Evolutionary conservation across 2,113 vertebrate species (phyloP).

Genomic region (Myanophis thanlyinensis): DNA sequence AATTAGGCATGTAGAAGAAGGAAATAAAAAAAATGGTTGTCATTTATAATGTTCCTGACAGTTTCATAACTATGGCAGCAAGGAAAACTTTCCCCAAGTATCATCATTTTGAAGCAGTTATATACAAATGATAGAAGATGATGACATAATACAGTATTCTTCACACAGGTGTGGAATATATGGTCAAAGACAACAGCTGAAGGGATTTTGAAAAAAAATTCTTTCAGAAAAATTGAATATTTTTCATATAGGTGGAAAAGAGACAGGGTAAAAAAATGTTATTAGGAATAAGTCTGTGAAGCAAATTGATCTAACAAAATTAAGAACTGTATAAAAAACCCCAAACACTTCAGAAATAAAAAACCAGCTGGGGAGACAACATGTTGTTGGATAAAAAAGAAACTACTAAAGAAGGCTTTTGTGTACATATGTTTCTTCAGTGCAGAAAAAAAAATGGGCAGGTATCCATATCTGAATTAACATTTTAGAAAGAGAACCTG

Average conservation of each 20-base stretch:
- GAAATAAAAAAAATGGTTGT: neutral
- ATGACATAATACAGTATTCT: neutral
- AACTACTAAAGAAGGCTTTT: neutral
- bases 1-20: neutral
- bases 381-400: neutral
- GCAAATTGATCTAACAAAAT: neutral
- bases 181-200: neutral
- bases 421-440: neutral
- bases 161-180: neutral
- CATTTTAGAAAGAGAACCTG: neutral
- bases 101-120: neutral
- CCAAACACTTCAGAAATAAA: neutral
- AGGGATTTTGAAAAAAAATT: neutral
- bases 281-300: neutral
- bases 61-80: neutral
- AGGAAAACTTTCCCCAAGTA: neutral
- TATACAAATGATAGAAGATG: neutral
- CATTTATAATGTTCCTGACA: neutral
- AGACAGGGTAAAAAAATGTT: neutral
- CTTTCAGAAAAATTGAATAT: neutral
- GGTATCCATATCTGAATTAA: neutral
- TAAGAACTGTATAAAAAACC: neutral
- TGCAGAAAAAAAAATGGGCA: neutral
- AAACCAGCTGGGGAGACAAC: neutral
- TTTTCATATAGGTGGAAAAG: neutral